Evolutionary conservation across 2,888 invertebrate species (phyloP), one percentile per base, ranked within the genome.

Genomic region (Parasteatoda lunata): DNA sequence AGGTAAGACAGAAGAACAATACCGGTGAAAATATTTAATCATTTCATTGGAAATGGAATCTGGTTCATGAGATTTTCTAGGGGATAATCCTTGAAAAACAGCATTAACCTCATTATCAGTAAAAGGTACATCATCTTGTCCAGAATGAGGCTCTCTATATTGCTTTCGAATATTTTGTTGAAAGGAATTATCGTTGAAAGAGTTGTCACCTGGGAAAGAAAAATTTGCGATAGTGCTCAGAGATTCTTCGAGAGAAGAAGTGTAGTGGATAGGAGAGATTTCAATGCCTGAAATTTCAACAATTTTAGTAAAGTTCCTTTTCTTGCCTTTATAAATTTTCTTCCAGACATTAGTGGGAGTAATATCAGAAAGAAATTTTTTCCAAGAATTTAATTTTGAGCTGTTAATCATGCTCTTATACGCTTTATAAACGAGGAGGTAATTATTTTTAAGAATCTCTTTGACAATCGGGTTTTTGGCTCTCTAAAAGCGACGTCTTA

Each of bases 11-110:
- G 7, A 52, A 72, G 30, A 30, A n/a, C 51, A 72, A 7, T 8
- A 8, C 3, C 4, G 64, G 13, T 75, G 64, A 75, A 75, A 64
- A 47, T 75, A n/a, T 54, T 73, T 73, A 54, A 47, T 64, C n/a
- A 52, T 15, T 9, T 72, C 45, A 72, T 54, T 54, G 8, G 64
- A 64, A 47, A 64, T 48, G 64, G 47, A 64, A 59, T 64, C 64
- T 0, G 47, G 75, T 64, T 3, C 13, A 59, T 3, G 13, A 47
- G 9, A 75, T 64, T 75, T 75, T n/a, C 59, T 59, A 47, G 48
- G n/a, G 48, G n/a, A 47, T 11, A 64, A 64, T 48, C 45, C 0
- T 13, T n/a, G n/a, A 8, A 11, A 47, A 75, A 47, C 11, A 47
- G 48, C 13, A 64, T 8, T 15, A 64, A 5, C 48, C 64, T 2